Evolutionary conservation across 2,888 invertebrate genomes (phyloP), one percentile per base, ranked within the genome.

Genomic region (Apamea epomidion): DNA sequence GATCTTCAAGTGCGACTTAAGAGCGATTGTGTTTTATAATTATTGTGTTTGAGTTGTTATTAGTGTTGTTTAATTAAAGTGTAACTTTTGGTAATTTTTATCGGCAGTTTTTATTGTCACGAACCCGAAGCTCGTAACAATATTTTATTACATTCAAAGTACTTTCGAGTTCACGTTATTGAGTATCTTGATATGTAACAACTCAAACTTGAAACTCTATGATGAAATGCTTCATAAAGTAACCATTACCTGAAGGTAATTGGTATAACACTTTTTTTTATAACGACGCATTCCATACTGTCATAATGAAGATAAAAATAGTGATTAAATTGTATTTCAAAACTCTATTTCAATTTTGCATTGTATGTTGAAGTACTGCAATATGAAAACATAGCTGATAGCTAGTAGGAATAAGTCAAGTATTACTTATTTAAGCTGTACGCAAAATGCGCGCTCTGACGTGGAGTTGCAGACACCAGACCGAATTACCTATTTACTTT

Each of bases 191-290:
- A 14, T 16, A 60, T 5, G 25, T 58, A 45, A 58, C 16, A 67
- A 58, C n/a, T 37, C n/a, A 37, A 80, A 48, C 8, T 37, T 54
- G 16, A 71, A 69, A 69, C 37, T 65, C 10, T 62, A 16, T 67
- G 18, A 67, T 73, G 48, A 45, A 69, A 74, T 64, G 18, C 16
- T 37, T 74, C 3, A n/a, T 60, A 68, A 72, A 48, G n/a, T 45
- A 78, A 79, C 45, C 3, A 42, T 42, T 51, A 32, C 16, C 45
- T 58, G 32, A 60, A 76, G 14, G 29, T 45, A 54, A 74, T 74
- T 45, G 32, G 51, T 42, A 32, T 62, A 68, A 48, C n/a, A 37
- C 5, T 18, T 32, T 64, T 75, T 74, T 65, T 65, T 32, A 51
- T n/a, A 37, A n/a, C 48, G 29, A 67, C 12, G 21, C 54, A 76